Conservation (phyloP, 2,113 vertebrate species). For the Grammatotria lemairii region DNA sequence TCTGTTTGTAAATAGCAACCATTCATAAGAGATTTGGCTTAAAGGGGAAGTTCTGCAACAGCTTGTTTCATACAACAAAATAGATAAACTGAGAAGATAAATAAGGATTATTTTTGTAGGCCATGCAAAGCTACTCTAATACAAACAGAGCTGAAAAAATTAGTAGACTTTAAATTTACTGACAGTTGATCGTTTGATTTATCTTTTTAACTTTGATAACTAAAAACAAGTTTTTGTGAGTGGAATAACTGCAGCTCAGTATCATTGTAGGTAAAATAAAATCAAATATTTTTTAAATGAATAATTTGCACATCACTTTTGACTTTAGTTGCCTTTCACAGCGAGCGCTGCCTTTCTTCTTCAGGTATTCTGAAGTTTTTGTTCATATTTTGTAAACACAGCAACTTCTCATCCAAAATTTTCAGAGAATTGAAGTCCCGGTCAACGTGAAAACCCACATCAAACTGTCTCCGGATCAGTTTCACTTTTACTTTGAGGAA, state of each 20-base stretch:
- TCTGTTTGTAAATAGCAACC: not conserved
- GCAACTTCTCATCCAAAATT: not conserved
- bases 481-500: not conserved
- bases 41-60: not conserved
- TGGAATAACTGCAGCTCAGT: not conserved
- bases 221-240: not conserved
- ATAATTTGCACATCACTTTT: accelerated
- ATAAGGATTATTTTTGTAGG: not conserved
- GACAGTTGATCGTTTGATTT: accelerated
- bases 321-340: not conserved
- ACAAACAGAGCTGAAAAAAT: not conserved
- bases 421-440: not conserved
- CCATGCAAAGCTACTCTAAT: not conserved
- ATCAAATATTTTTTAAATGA: not conserved
- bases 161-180: not conserved
- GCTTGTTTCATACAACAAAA: not conserved
- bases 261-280: accelerated
- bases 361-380: not conserved
- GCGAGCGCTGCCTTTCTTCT: accelerated
- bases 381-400: not conserved
- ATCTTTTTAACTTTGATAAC: not conserved
- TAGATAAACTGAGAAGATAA: not conserved
- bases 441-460: not conserved
- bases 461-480: not conserved
- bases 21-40: accelerated